Evolutionary conservation across 2,888 invertebrate genomes (phyloP).

Genomic region (Norana najaformis): DNA sequence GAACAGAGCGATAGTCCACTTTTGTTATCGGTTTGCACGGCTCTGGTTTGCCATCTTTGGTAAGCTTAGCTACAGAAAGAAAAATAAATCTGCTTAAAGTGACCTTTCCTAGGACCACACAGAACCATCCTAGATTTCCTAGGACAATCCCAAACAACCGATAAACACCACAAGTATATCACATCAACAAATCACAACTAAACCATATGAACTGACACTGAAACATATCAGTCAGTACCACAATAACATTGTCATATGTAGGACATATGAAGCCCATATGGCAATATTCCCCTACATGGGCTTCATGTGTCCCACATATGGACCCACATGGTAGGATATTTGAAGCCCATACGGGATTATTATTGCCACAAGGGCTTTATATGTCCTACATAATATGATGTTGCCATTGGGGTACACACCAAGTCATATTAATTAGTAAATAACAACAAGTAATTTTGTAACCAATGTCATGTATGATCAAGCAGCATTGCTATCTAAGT

Average conservation of each 20-base stretch:
- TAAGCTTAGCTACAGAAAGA: slow-evolving; percentile 76
- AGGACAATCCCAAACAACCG: neutral
- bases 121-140: neutral
- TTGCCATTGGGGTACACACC: neutral
- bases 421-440: neutral
- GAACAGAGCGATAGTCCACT: slow-evolving; percentile 89
- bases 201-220: too few relatives aligned
- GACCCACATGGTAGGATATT: too few relatives aligned
- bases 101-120: slow-evolving; percentile 39
- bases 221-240: too few relatives aligned
- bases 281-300: too few relatives aligned
- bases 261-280: too few relatives aligned
- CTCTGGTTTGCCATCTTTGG: slow-evolving; percentile 88
- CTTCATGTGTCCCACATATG: too few relatives aligned
- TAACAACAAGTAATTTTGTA: neutral
- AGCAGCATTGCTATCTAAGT: neutral
- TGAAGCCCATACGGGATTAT: too few relatives aligned
- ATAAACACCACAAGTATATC: too few relatives aligned
- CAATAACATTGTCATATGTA: too few relatives aligned
- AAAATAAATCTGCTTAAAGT: neutral
- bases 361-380: too few relatives aligned
- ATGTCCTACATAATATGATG: neutral
- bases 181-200: too few relatives aligned
- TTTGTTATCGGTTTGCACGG: slow-evolving; percentile 91
- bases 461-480: neutral